phyloP scores from a whole-genome alignment of 2,797 vertebrate species.

The Neosilurus hyrtlii region DNA sequence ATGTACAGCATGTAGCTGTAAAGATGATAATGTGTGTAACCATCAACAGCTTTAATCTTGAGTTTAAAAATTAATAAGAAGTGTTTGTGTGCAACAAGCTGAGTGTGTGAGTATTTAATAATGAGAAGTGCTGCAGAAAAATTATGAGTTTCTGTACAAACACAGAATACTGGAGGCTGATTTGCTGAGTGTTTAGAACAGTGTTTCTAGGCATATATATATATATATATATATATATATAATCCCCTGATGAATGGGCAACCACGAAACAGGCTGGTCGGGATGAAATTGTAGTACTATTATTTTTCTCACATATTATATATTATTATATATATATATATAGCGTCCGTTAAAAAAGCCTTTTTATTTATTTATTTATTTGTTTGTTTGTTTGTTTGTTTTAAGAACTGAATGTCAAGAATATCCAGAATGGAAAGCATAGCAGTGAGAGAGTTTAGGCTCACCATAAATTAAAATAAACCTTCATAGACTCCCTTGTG shows the following conservation, averaged over 20 bases:
- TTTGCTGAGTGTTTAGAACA: not conserved
- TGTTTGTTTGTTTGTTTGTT: too few relatives aligned
- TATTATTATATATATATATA: too few relatives aligned
- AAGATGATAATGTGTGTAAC: not conserved
- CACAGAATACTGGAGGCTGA: not conserved
- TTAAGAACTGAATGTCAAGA: not conserved
- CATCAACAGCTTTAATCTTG: not conserved
- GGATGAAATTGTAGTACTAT: too few relatives aligned
- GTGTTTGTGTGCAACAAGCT: not conserved
- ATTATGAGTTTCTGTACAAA: not conserved
- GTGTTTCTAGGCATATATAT: not conserved
- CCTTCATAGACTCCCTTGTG: constrained; percentile 16
- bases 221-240: too few relatives aligned
- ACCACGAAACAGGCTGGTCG: too few relatives aligned
- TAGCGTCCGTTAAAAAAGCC: too few relatives aligned
- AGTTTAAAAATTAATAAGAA: not conserved
- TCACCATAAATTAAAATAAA: constrained; percentile 36
- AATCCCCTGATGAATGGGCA: too few relatives aligned
- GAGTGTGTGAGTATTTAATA: not conserved
- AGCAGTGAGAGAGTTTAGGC: constrained; percentile 6
- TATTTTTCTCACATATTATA: too few relatives aligned
- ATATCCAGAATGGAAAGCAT: not conserved
- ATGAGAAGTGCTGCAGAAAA: constrained; percentile 7
- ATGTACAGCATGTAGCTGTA: not conserved
- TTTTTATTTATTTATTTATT: too few relatives aligned